A percentile compares a stretch with the other conserved stretches of the same genome.
Evolutionary conservation across 1,140 invertebrate genomes (phyloP).

Genomic region (Apis florea): DNA sequence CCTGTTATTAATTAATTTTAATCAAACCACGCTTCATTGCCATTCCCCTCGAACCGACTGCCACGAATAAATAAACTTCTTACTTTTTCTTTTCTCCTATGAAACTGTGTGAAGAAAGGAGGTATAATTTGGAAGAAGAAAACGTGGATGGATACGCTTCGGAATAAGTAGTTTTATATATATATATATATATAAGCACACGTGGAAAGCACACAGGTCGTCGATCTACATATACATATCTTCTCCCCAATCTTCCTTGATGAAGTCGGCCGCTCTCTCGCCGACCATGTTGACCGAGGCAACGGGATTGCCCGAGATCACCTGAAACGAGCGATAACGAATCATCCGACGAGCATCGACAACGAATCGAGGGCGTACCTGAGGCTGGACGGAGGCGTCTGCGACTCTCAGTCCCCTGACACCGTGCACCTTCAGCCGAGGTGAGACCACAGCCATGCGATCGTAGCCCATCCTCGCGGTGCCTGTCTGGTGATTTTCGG

Average conservation of each 20-base stretch:
- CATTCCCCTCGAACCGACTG: too few relatives aligned
- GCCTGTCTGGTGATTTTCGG: constrained; percentile 82
- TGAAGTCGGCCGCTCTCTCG: constrained; percentile 82
- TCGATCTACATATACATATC: too few relatives aligned
- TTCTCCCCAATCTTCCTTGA: constrained; percentile 73
- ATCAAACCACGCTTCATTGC: constrained; percentile 35
- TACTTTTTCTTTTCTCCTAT: too few relatives aligned
- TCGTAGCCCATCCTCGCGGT: constrained; percentile 83
- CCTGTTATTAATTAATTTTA: too few relatives aligned
- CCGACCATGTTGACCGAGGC: constrained; percentile 82
- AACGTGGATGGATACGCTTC: too few relatives aligned
- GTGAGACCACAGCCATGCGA: constrained; percentile 79
- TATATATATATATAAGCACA: too few relatives aligned
- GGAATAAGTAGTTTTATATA: too few relatives aligned
- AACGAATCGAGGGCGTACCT: constrained; percentile 49
- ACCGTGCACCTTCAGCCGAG: constrained; percentile 76
- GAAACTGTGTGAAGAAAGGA: too few relatives aligned
- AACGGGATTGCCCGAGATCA: constrained; percentile 79
- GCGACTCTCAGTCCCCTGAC: constrained; percentile 77
- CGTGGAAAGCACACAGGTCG: too few relatives aligned
- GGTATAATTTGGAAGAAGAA: too few relatives aligned
- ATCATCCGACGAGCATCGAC: too few relatives aligned
- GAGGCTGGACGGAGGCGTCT: constrained; percentile 78
- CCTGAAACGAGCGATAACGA: constrained; percentile 40
- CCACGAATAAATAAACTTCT: too few relatives aligned